Base-by-base conservation (phyloP, 2,113 vertebrate genomes). In the Isichthys henryi region DNA sequence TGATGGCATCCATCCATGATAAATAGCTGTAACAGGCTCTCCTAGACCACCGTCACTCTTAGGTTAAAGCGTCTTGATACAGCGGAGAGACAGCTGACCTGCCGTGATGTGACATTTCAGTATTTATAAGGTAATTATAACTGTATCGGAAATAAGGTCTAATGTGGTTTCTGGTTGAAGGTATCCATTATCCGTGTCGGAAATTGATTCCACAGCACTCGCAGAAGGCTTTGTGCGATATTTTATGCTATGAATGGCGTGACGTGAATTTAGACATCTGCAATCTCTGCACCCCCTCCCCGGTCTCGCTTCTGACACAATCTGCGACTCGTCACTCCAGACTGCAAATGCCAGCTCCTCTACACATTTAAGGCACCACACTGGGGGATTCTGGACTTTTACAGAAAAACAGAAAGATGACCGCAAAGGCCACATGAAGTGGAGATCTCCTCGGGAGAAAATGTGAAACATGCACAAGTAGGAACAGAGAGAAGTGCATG, bases 41-140 rank as follows among this genome's bases (percentile, higher is more conserved):
- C 6, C 35, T 43, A 43, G 17, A 80, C 74, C 35, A 80, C 15
- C 10, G 82, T n/a, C 19, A 23, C 39, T 43, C 80, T 46, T 19
- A 46, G 21, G 19, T 83, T 83, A 83, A 83, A 83, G 17, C 21
- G 39, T 83, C 23, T 46, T 46, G 80, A 48, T 46, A 84, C 39
- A 84, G 21, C 0, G 19, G 39, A 82, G 15, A 43, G 31, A 27
- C 58, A 62, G 39, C 53, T 17, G 58, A 23, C 35, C 53, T n/a
- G n/a, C 62, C n/a, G 1, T 27, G n/a, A 4, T 31, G 62, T 3
- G n/a, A 88, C 46, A 15, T 52, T 80, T 82, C 43, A 80, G 50
- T 88, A 88, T 88, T 52, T 88, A 77, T 80, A 39, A 88, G 70
- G 48, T 70, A 77, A 88, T 88, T 88, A 88, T 80, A 88, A 43